These are phyloP conservation scores for Trimorus sp. DNA, from an alignment of 2,888 invertebrate genomes.

Conservation along the genomic window DNA sequence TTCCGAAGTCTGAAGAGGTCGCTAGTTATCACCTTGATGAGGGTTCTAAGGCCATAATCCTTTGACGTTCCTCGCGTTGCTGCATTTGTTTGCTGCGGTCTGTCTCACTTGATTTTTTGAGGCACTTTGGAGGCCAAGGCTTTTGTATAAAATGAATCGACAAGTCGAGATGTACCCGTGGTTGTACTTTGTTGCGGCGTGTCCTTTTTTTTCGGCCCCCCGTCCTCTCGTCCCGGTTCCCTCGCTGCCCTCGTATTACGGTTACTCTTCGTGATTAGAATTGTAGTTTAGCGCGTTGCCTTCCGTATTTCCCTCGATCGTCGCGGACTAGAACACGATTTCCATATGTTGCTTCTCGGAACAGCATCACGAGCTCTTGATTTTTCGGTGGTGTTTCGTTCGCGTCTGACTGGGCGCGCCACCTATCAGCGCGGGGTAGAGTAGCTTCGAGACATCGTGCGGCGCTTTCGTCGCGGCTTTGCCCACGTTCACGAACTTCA, in stretches of 20 bases:
- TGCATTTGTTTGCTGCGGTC: slow-evolving; percentile 27
- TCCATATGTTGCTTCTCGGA: slow-evolving; percentile 48
- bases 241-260: slow-evolving; percentile 9
- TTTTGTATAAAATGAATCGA: slow-evolving; percentile 66
- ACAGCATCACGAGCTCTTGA: slow-evolving; percentile 79
- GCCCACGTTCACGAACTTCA: slow-evolving; percentile 78
- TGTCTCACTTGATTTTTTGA: slow-evolving; percentile 66
- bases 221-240: neutral
- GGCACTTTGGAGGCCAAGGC: slow-evolving; percentile 79
- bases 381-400: slow-evolving; percentile 79
- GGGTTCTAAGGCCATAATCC: slow-evolving; percentile 79
- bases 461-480: slow-evolving; percentile 72
- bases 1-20: slow-evolving; percentile 50
- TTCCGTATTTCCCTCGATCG: slow-evolving; percentile 67
- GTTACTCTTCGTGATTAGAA: slow-evolving; percentile 26
- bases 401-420: slow-evolving; percentile 70
- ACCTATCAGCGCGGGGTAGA: slow-evolving; percentile 76
- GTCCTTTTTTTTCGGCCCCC: slow-evolving; percentile 56
- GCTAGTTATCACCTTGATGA: slow-evolving; percentile 55
- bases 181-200: slow-evolving; percentile 63
- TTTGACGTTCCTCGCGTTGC: slow-evolving; percentile 40
- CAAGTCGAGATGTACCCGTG: slow-evolving; percentile 58
- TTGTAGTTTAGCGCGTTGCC: slow-evolving; percentile 22
- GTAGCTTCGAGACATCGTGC: slow-evolving; percentile 73
- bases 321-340: slow-evolving; percentile 71